These are phyloP conservation scores for Sitta carolinensis DNA, from an alignment of 2,797 vertebrate genomes.

Conservation along the genomic window DNA sequence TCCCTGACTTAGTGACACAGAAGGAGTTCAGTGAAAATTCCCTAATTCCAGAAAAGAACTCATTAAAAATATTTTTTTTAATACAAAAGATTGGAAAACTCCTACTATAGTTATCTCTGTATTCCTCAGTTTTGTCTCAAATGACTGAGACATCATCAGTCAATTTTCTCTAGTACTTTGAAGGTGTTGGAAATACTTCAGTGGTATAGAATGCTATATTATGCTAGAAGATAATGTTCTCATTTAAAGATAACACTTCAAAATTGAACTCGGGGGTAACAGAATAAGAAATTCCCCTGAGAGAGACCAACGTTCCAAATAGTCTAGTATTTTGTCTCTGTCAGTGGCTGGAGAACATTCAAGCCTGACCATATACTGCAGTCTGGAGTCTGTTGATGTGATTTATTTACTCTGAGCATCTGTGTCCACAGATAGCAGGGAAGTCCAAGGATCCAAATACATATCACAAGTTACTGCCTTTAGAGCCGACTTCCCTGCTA, in stretches of 20 bases:
- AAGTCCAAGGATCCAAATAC: background rate
- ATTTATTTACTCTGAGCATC: constrained; percentile 10
- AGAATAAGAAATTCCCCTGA: background rate
- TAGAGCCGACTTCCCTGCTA: background rate
- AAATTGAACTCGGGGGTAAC: background rate
- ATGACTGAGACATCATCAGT: background rate
- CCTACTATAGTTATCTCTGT: background rate
- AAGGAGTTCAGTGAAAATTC: background rate
- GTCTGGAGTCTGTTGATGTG: background rate
- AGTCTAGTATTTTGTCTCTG: background rate
- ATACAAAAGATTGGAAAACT: background rate
- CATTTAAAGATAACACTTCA: background rate
- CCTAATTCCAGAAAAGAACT: background rate
- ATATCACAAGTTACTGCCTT: background rate
- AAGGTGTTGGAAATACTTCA: background rate
- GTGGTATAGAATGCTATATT: background rate
- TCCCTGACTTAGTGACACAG: background rate
- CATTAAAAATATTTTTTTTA: background rate
- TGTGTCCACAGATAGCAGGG: background rate
- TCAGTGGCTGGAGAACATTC: background rate
- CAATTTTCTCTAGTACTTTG: background rate
- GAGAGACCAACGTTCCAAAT: background rate
- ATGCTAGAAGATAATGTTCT: background rate
- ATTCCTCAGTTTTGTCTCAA: background rate
- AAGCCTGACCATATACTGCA: background rate